phyloP scores from a whole-genome alignment of 2,113 vertebrate genomes.

The Nothoprocta perdicaria region DNA sequence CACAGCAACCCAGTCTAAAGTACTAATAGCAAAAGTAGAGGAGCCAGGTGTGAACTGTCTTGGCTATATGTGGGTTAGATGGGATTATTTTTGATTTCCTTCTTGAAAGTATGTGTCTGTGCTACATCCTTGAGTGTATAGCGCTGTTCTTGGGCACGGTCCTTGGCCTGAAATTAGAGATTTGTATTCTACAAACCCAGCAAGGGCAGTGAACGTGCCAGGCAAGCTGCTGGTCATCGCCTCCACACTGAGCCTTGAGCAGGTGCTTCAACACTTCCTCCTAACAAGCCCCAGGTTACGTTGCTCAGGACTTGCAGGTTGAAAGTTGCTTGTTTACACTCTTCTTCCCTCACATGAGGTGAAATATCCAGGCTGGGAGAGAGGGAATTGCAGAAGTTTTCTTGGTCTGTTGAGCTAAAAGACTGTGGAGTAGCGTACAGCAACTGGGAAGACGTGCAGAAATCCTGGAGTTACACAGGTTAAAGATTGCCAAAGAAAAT shows the following conservation, averaged over 20 bases:
- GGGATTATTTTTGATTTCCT: not conserved
- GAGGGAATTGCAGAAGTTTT: not conserved
- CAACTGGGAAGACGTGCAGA: slow-evolving; percentile 42
- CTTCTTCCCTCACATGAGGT: slow-evolving; percentile 15
- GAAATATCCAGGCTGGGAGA: slow-evolving; percentile 43
- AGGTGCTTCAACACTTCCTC: not conserved
- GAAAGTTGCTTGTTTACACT: slow-evolving; percentile 23
- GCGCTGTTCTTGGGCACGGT: not conserved
- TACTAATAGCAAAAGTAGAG: not conserved
- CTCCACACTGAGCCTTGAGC: not conserved
- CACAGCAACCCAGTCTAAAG: not conserved
- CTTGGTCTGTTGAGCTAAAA: not conserved
- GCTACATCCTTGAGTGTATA: not conserved
- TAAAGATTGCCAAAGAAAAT: slow-evolving; percentile 68
- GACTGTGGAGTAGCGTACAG: not conserved
- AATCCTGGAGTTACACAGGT: slow-evolving; percentile 50
- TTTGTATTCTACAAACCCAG: not conserved
- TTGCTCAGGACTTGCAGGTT: not conserved
- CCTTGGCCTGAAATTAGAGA: not conserved
- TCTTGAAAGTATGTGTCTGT: not conserved
- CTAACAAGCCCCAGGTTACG: not conserved
- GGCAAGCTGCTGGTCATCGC: not conserved
- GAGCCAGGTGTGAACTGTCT: not conserved
- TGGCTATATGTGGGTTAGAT: not conserved
- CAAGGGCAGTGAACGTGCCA: not conserved